Evolutionary conservation across 2,888 invertebrate genomes (phyloP).

Genomic region (Pterostichus madidus): DNA sequence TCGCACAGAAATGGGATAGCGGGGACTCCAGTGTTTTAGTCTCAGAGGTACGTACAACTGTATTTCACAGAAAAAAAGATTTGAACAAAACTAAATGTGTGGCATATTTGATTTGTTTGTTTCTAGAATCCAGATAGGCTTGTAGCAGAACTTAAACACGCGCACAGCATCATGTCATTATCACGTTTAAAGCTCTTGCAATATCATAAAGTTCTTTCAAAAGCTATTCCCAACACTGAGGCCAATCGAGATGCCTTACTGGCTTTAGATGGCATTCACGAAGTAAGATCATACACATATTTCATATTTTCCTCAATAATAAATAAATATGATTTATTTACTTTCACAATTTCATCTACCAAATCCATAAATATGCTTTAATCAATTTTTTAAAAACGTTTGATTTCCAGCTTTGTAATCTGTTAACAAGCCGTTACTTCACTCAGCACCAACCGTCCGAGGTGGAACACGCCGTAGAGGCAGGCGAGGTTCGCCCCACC

Average conservation of each 20-base stretch:
- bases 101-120: not conserved
- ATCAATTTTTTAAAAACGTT: not conserved
- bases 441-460: constrained; percentile 77
- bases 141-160: constrained; percentile 76
- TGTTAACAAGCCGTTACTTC: constrained; percentile 75
- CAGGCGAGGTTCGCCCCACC: constrained; percentile 74
- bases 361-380: not conserved
- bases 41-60: constrained; percentile 12
- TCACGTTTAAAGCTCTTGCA: constrained; percentile 76
- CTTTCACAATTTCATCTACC: not conserved
- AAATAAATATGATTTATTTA: not conserved
- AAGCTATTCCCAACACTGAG: constrained; percentile 73
- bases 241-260: constrained; percentile 73
- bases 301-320: not conserved
- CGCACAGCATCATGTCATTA: constrained; percentile 77
- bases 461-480: constrained; percentile 79
- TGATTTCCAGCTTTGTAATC: constrained; percentile 72
- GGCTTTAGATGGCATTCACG: constrained; percentile 78
- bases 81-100: not conserved
- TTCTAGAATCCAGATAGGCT: constrained; percentile 76
- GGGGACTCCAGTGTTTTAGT: constrained; percentile 6
- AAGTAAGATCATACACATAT: constrained; percentile 74
- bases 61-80: too few species aligned
- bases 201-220: constrained; percentile 76
- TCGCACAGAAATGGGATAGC: constrained; percentile 41